Evolutionary conservation across 2,113 vertebrate species (phyloP).

Genomic region (Oxyura jamaicensis): DNA sequence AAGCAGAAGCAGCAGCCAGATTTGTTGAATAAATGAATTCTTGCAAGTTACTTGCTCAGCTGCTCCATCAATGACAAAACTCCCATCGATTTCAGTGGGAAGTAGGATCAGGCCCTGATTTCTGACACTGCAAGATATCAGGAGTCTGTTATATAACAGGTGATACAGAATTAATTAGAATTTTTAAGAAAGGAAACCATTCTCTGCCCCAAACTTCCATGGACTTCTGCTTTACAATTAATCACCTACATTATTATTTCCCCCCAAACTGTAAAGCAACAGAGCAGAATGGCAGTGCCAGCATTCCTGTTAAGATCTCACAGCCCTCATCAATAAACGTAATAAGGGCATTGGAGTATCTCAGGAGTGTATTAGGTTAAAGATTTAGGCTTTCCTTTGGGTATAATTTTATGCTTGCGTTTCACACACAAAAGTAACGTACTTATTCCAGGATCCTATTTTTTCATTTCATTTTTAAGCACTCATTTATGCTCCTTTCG

Average conservation of each 20-base stretch:
- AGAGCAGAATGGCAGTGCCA: neutral
- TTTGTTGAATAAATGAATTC: constrained; percentile 69
- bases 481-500: neutral
- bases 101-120: constrained; percentile 45
- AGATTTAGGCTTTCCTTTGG: constrained; percentile 10
- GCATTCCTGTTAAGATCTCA: neutral
- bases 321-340: constrained; percentile 50
- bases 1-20: constrained; percentile 62
- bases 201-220: neutral
- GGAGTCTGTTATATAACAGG: neutral
- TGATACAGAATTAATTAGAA: neutral
- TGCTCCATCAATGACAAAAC: constrained; percentile 65
- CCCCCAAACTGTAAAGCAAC: constrained; percentile 3
- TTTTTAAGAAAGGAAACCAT: neutral
- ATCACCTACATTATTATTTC: constrained; percentile 2
- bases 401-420: constrained; percentile 26
- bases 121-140: constrained; percentile 40
- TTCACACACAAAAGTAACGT: neutral
- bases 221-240: neutral
- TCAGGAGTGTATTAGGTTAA: neutral
- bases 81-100: constrained; percentile 40
- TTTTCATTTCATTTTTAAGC: neutral
- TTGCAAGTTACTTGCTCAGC: constrained; percentile 52
- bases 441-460: constrained; percentile 35
- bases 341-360: neutral